Evolutionary conservation across 2,888 invertebrate genomes (phyloP).

Genomic region (Perizoma flavofasciatum): DNA sequence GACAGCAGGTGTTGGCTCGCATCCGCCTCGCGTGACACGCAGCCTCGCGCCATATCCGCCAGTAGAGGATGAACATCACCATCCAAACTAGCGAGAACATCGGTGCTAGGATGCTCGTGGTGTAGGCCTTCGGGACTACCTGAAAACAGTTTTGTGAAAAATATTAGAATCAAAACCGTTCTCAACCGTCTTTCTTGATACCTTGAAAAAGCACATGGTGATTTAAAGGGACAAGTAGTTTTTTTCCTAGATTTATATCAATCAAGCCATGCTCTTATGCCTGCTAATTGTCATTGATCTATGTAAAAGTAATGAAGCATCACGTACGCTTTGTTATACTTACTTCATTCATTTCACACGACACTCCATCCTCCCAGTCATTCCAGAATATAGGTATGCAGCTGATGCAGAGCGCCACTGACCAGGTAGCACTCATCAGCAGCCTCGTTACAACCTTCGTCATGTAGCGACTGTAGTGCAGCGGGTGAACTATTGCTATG

Average conservation of each 20-base stretch:
- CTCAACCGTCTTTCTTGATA: not conserved
- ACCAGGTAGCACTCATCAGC: conserved; percentile 87
- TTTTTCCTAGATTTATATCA: too few relatives aligned
- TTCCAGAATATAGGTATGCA: conserved; percentile 91
- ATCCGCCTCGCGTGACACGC: conserved; percentile 88
- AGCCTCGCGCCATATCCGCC: conserved; percentile 91
- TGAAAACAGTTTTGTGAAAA: conserved; percentile 43
- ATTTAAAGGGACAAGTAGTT: too few relatives aligned
- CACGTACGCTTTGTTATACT: conserved; percentile 14
- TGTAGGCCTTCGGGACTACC: conserved; percentile 79
- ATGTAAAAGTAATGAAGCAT: too few relatives aligned
- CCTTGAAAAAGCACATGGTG: too few relatives aligned
- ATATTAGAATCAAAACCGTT: not conserved
- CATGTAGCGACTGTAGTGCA: conserved; percentile 90
- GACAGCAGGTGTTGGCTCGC: conserved; percentile 84
- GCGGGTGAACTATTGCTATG: conserved; percentile 90
- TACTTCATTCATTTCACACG: conserved; percentile 88
- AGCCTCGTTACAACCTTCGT: conserved; percentile 86
- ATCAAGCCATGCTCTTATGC: too few relatives aligned
- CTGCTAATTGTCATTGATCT: too few relatives aligned
- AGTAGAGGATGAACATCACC: conserved; percentile 89
- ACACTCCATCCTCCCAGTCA: conserved; percentile 85
- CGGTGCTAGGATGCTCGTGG: conserved; percentile 85
- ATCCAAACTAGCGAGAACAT: conserved; percentile 89
- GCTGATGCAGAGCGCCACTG: conserved; percentile 86